These are phyloP conservation scores for Bombus pascuorum DNA, from an alignment of 1,140 invertebrate genomes.

Conservation along the genomic window DNA sequence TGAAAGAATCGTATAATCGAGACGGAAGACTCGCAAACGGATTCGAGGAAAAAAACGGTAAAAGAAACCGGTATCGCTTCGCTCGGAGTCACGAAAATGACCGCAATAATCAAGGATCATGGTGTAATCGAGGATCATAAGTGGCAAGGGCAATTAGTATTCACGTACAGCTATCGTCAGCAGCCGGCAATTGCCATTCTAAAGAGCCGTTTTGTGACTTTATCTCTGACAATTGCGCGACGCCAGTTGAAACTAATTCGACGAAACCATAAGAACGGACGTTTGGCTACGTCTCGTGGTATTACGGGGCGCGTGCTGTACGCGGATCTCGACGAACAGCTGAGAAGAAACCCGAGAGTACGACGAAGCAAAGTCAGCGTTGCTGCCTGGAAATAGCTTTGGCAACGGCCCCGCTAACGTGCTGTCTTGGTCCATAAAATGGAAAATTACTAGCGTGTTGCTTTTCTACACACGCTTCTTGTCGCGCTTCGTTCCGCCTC, in stretches of 20 bases:
- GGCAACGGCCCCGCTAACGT: slow-evolving; percentile 41
- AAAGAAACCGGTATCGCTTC: not conserved
- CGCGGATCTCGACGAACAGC: slow-evolving; percentile 36
- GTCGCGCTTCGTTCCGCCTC: slow-evolving; percentile 28
- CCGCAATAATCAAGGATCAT: slow-evolving; percentile 37
- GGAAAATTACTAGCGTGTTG: slow-evolving; percentile 52
- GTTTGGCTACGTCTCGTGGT: slow-evolving; percentile 43
- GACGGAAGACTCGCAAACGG: not conserved
- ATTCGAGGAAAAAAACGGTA: not conserved
- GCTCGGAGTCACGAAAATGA: not conserved
- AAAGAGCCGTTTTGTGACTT: slow-evolving; percentile 39
- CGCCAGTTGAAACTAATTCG: slow-evolving; percentile 45
- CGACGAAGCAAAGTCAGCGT: slow-evolving; percentile 25
- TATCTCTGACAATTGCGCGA: slow-evolving; percentile 47
- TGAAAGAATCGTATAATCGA: not conserved
- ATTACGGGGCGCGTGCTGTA: slow-evolving; percentile 12
- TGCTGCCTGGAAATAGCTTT: slow-evolving; percentile 52
- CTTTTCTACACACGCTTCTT: slow-evolving; percentile 42
- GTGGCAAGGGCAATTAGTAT: slow-evolving; percentile 41
- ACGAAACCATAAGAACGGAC: slow-evolving; percentile 50
- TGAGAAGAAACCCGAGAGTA: slow-evolving; percentile 46
- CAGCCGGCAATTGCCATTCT: slow-evolving; percentile 20
- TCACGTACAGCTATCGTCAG: slow-evolving; percentile 44
- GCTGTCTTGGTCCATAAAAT: slow-evolving; percentile 50
- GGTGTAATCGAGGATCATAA: slow-evolving; percentile 39